Conservation (phyloP, 1,140 invertebrate species). For the Meloidogyne floridensis region DNA sequence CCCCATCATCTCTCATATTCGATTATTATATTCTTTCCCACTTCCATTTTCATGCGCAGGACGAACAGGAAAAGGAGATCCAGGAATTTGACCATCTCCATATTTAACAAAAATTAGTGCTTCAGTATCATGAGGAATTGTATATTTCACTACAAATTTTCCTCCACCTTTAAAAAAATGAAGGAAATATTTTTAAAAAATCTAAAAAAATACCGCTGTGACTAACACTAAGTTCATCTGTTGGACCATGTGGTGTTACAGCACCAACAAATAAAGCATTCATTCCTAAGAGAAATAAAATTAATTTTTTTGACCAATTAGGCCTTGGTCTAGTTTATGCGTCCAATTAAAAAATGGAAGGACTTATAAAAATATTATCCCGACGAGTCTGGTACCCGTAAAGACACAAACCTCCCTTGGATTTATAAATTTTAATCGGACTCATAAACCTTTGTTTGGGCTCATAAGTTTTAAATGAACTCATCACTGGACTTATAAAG, state of each 20-base stretch:
- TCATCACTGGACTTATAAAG: no score
- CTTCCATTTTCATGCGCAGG: background rate
- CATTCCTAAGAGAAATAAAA: constrained; percentile 20
- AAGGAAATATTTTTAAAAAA: background rate
- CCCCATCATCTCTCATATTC: no score
- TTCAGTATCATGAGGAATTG: constrained; percentile 28
- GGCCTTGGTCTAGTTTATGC: no score
- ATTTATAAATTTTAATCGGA: no score
- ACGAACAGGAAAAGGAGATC: constrained; percentile 43
- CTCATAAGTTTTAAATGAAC: no score
- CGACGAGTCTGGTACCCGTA: no score
- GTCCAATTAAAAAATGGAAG: no score
- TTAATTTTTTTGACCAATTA: background rate
- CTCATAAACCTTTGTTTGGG: no score
- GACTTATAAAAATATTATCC: no score
- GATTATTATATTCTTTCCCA: background rate
- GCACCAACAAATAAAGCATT: constrained; percentile 93
- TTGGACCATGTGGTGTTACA: constrained; percentile 89
- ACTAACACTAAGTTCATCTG: constrained; percentile 90
- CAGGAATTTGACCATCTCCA: constrained; percentile 39
- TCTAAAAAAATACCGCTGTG: constrained; percentile 69
- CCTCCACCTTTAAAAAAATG: constrained; percentile 76
- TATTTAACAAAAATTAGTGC: constrained; percentile 49
- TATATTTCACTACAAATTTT: constrained; percentile 70
- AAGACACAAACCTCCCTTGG: no score